Evolutionary conservation across 1,140 invertebrate genomes (phyloP).

Genomic region (Bombus affinis): DNA sequence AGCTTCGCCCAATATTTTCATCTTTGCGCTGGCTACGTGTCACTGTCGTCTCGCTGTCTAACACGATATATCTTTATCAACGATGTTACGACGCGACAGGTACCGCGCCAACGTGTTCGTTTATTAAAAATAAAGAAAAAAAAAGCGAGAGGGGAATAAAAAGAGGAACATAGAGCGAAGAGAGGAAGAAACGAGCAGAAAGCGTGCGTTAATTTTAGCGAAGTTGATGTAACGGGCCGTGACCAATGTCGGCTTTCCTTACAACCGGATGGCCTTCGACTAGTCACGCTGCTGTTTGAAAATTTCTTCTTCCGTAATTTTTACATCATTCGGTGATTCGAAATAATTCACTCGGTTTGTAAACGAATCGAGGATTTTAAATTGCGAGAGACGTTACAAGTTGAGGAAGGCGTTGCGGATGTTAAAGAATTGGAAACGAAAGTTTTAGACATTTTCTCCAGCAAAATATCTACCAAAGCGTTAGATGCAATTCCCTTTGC

Average conservation of each 20-base stretch:
- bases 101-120: slow-evolving; percentile 39
- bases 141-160: not conserved
- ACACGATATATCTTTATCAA: slow-evolving; percentile 50
- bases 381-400: no score
- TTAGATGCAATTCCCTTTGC: no score
- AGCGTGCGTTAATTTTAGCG: slow-evolving; percentile 45
- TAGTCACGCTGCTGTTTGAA: not conserved
- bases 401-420: not conserved
- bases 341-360: not conserved
- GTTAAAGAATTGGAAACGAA: not conserved
- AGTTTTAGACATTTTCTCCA: not conserved
- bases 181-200: not conserved
- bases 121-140: slow-evolving; percentile 36
- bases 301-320: not conserved
- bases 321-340: rapidly evolving
- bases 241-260: slow-evolving; percentile 43
- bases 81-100: slow-evolving; percentile 13
- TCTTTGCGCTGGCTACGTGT: slow-evolving; percentile 27
- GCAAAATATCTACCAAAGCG: no score
- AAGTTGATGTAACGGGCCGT: slow-evolving; percentile 44
- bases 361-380: not conserved
- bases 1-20: slow-evolving; percentile 44
- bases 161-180: not conserved
- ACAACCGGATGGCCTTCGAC: slow-evolving; percentile 34
- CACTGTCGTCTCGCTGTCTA: slow-evolving; percentile 12